These are phyloP conservation scores for Syngnathus scovelli DNA, from an alignment of 2,113 vertebrate species.

Conservation along the genomic window DNA sequence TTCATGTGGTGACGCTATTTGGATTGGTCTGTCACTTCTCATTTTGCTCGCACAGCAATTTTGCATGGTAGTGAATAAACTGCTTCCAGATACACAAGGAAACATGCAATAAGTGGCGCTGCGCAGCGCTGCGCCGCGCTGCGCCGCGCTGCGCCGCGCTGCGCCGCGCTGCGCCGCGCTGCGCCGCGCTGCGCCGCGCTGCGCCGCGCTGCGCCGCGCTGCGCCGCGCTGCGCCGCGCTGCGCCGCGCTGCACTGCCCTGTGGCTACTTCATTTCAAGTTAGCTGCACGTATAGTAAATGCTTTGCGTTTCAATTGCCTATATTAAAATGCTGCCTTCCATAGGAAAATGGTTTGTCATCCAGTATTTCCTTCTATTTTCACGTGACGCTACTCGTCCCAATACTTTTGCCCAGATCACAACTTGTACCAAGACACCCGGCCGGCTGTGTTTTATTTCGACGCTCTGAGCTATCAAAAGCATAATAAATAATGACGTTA, in stretches of 20 bases:
- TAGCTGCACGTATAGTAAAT: background rate
- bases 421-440: background rate
- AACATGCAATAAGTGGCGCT: slow-evolving; percentile 48
- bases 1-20: slow-evolving; percentile 34
- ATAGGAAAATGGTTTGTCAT: background rate
- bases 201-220: slow-evolving; percentile 5
- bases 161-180: slow-evolving; percentile 5
- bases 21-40: slow-evolving; percentile 30
- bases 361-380: too few species aligned
- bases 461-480: background rate
- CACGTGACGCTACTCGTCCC: too few species aligned
- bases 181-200: slow-evolving; percentile 5
- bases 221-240: background rate
- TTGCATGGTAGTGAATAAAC: slow-evolving; percentile 33
- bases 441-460: background rate
- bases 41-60: slow-evolving; percentile 29
- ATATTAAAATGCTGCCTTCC: background rate
- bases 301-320: background rate
- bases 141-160: slow-evolving; percentile 5
- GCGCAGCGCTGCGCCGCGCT: slow-evolving; percentile 5
- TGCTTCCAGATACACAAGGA: slow-evolving; percentile 36
- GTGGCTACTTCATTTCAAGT: too few species aligned
- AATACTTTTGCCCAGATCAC: background rate
- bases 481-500: slow-evolving; percentile 1
- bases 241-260: too few species aligned